A percentile compares a stretch with the other conserved stretches of the same genome.
Conservation (phyloP, 2,888 invertebrate genomes). For the Catocala sponsa region DNA sequence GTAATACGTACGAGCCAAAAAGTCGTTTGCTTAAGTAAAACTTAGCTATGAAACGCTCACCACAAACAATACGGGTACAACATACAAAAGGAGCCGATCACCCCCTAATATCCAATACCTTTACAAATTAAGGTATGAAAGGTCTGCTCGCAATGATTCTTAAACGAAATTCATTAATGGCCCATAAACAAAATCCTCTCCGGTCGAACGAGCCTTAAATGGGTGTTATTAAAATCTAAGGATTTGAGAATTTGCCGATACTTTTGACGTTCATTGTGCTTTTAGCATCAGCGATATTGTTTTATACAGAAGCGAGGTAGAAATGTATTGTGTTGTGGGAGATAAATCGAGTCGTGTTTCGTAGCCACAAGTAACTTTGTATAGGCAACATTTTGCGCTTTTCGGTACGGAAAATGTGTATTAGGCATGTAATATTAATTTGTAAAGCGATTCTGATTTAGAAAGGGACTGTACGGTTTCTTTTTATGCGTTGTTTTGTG, state of each 20-base stretch:
- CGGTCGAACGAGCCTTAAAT: slow-evolving; percentile 50
- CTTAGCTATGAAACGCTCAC: slow-evolving; percentile 35
- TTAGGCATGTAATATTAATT: slow-evolving; percentile 35
- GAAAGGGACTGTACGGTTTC: neutral
- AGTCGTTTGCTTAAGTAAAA: slow-evolving; percentile 37
- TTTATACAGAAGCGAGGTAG: slow-evolving; percentile 22
- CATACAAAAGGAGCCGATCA: slow-evolving; percentile 50
- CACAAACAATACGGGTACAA: slow-evolving; percentile 45
- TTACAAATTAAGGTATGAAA: slow-evolving; percentile 70
- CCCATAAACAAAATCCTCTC: slow-evolving; percentile 74
- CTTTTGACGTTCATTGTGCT: slow-evolving; percentile 43
- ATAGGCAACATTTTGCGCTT: slow-evolving; percentile 28
- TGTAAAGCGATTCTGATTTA: slow-evolving; percentile 19
- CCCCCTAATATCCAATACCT: slow-evolving; percentile 64
- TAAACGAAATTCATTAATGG: slow-evolving; percentile 74
- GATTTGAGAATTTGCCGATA: slow-evolving; percentile 43
- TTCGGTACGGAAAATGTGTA: slow-evolving; percentile 29
- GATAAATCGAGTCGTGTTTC: slow-evolving; percentile 39
- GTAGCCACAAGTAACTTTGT: slow-evolving; percentile 14
- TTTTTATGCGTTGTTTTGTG: neutral
- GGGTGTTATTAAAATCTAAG: slow-evolving; percentile 54
- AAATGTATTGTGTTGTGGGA: slow-evolving; percentile 32
- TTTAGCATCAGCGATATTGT: slow-evolving; percentile 37
- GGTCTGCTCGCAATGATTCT: slow-evolving; percentile 60
- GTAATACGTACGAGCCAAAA: slow-evolving; percentile 24